A percentile compares a stretch with the other conserved stretches of the same genome.
Conservation (phyloP, 2,113 vertebrate genomes). For the Spheniscus mendiculus region DNA sequence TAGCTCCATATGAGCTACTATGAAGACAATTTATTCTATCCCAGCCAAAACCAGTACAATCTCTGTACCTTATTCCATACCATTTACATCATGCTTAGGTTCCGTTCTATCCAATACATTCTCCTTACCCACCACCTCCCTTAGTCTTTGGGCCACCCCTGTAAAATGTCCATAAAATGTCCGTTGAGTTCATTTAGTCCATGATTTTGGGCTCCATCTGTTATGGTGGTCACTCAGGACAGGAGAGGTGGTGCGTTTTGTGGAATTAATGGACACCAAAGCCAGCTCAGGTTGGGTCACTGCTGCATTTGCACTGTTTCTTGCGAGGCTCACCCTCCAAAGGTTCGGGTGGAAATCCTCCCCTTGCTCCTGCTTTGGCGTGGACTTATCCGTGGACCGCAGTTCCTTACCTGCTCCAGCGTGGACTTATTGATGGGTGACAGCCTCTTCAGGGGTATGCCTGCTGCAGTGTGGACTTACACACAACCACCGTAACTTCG, state of each 20-base stretch:
- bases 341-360: background rate
- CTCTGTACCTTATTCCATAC: background rate
- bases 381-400: background rate
- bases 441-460: background rate
- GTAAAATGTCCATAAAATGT: background rate
- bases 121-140: too few species aligned
- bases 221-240: background rate
- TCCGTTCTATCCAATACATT: background rate
- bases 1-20: background rate
- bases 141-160: background rate
- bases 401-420: background rate
- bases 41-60: background rate
- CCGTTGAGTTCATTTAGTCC: background rate
- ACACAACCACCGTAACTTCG: background rate
- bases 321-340: background rate
- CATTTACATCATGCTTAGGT: background rate
- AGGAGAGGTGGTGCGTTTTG: background rate
- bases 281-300: too few species aligned
- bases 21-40: background rate
- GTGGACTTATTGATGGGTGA: background rate
- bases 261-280: background rate
- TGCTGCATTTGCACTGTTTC: background rate
- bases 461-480: background rate
- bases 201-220: background rate
- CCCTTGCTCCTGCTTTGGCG: rapidly evolving